Conservation (phyloP, 2,888 invertebrate genomes). For the Alviniconcha strummeri region DNA sequence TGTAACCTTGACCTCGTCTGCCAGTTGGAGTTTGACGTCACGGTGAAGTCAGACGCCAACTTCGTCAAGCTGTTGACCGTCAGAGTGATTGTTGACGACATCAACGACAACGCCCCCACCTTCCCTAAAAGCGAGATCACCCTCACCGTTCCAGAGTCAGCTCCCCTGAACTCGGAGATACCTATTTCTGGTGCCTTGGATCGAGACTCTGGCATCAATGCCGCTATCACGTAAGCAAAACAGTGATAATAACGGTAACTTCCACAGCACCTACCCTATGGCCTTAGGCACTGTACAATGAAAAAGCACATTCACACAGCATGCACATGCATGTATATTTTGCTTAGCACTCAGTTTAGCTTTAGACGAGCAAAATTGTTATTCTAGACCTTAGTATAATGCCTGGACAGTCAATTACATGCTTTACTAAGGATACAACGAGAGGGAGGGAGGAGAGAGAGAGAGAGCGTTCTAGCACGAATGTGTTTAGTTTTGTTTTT, state of each 20-base stretch:
- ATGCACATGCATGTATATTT: too few relatives aligned
- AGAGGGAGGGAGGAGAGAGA: background rate
- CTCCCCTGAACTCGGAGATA: slow-evolving; percentile 46
- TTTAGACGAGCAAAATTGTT: too few relatives aligned
- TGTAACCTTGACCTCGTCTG: slow-evolving; percentile 44
- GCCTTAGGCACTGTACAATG: too few relatives aligned
- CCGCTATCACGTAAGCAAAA: slow-evolving; percentile 22
- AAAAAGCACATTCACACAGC: too few relatives aligned
- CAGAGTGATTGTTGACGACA: slow-evolving; percentile 54
- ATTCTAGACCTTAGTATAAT: too few relatives aligned
- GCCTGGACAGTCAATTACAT: too few relatives aligned
- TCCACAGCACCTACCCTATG: too few relatives aligned
- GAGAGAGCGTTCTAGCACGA: background rate
- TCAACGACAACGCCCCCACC: slow-evolving; percentile 58
- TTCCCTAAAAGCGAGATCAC: slow-evolving; percentile 49
- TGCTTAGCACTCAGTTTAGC: too few relatives aligned
- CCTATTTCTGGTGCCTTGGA: slow-evolving; percentile 45
- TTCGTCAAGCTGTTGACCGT: slow-evolving; percentile 53
- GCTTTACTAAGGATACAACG: background rate
- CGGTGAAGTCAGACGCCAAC: slow-evolving; percentile 45
- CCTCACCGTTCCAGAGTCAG: slow-evolving; percentile 53
- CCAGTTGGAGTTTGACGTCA: slow-evolving; percentile 53
- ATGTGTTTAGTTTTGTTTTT: background rate
- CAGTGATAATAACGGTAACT: too few relatives aligned
- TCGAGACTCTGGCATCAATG: slow-evolving; percentile 36